Conservation (phyloP, 2,113 vertebrate species). For the Rhagologus leucostigma region DNA sequence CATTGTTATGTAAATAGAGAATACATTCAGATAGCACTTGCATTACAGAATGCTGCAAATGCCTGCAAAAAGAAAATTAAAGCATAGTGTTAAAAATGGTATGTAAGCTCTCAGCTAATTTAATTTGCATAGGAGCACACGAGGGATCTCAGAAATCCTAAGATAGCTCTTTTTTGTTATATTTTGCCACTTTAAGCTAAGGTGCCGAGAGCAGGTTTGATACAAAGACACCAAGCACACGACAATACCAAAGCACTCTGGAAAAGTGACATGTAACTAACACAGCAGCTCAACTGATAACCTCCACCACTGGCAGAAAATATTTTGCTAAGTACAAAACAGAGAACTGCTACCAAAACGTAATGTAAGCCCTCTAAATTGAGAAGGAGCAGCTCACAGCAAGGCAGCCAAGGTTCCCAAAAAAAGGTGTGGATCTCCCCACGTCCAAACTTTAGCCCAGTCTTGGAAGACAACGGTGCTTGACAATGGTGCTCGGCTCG, state of each 20-base stretch:
- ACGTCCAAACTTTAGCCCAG: not conserved
- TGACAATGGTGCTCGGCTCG: fast-evolving
- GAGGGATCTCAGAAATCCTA: not conserved
- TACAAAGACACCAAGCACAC: not conserved
- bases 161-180: fast-evolving
- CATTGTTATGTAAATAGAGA: not conserved
- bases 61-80: not conserved
- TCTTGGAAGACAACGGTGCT: fast-evolving
- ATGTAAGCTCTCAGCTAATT: not conserved
- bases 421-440: not conserved
- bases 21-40: not conserved
- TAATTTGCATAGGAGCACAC: not conserved
- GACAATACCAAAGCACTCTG: not conserved
- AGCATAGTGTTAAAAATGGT: not conserved
- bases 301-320: not conserved
- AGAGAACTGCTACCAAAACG: not conserved
- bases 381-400: not conserved
- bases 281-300: not conserved
- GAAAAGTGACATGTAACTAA: not conserved
- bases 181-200: not conserved
- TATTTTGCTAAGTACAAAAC: not conserved
- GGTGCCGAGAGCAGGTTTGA: not conserved
- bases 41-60: not conserved
- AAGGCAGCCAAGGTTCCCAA: not conserved
- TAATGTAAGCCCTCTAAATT: not conserved